Base-by-base conservation (phyloP, 2,888 invertebrate genomes). In the Lepidonotus clava region DNA sequence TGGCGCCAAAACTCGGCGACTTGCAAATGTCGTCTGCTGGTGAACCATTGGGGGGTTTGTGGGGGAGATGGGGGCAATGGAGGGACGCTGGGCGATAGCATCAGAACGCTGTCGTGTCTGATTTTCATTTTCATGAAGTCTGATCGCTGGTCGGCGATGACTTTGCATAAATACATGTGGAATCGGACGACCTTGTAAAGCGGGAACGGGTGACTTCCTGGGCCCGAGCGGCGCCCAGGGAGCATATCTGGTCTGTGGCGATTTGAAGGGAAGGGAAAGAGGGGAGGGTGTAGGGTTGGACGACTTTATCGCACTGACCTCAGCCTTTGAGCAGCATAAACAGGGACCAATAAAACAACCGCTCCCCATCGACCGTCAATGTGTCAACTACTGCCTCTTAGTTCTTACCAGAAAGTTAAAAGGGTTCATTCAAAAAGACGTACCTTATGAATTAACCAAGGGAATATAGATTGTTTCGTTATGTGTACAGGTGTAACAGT, bases 71-170 rank as follows among this genome's bases (percentile, higher is more conserved):
- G 61, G 11, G n/a, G 36, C 76, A 36, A 28, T 76, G 38, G 38
- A 34, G 18, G 14, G 11, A 18, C 11, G 38, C 38, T 38, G 34
- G 24, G 1, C 32, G 76, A 40, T 76, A 76, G 38, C 76, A 40
- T 36, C 40, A 24, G 34, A 40, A 41, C 24, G 41, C 46, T 34
- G 41, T 11, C 46, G 46, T 80, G 46, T 41, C 80, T 80, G 80
- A 80, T 80, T 80, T 80, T 80, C 80, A 80, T 80, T 80, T 80
- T 80, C 80, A 80, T 80, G 80, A 80, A 80, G 80, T 80, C 80
- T 18, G 80, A 80, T 46, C 80, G 41, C 28, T n/a, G 46, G 51
- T 21, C 51, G 36, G 71, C 80, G 46, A 80, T 80, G 80, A 80
- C 80, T 80, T 80, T 80, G 80, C 80, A 80, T 80, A 80, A 80